Percentiles rank a stretch among this genome's conserved stretches.
Evolutionary conservation across 2,797 vertebrate species (phyloP).

Genomic region (Microhierax caerulescens): DNA sequence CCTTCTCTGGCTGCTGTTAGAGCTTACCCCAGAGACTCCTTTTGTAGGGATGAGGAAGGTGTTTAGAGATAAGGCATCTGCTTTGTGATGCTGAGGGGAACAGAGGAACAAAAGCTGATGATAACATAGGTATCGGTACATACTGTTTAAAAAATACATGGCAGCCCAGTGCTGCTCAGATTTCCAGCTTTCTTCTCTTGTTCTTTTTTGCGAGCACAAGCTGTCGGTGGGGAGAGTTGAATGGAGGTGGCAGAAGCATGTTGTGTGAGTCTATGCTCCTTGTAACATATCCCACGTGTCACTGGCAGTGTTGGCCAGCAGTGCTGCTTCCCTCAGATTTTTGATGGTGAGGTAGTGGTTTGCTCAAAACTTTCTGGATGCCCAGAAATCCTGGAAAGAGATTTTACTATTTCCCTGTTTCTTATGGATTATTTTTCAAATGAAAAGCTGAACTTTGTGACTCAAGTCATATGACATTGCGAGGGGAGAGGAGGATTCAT

Average conservation of each 20-base stretch:
- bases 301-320: not conserved
- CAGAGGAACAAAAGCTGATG: not conserved
- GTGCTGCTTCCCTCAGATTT: not conserved
- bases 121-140: not conserved
- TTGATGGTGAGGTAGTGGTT: not conserved
- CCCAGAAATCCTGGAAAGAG: not conserved
- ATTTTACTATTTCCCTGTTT: not conserved
- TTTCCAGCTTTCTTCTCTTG: not conserved
- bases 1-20: not conserved
- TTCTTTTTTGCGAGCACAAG: not conserved
- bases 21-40: not conserved
- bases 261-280: not conserved
- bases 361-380: not conserved
- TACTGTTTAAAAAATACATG: not conserved
- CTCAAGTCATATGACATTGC: rapidly evolving
- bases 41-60: not conserved
- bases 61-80: not conserved
- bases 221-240: not conserved
- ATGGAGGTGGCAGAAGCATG: not conserved
- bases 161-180: not conserved
- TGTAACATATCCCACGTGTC: not conserved
- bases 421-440: not conserved
- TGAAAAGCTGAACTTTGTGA: not conserved
- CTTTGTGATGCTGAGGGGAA: not conserved
- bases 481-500: not conserved